Conservation (phyloP, 2,113 vertebrate species). For the Chlorodrepanis virens region DNA sequence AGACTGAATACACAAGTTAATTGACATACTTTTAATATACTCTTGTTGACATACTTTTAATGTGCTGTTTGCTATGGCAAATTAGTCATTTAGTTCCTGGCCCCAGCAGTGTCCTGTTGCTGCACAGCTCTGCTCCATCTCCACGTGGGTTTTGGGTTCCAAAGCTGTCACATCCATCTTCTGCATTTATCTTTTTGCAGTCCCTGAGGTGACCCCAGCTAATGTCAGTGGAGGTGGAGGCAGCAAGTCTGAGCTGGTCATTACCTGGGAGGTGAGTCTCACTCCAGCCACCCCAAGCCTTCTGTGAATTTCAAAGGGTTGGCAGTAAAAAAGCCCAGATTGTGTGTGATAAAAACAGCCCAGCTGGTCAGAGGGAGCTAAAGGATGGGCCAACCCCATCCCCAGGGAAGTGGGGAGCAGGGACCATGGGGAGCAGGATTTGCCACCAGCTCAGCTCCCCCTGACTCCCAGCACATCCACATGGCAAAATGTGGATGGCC, state of each 20-base stretch:
- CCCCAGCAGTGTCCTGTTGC: background rate
- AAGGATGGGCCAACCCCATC: background rate
- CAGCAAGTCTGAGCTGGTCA: slow-evolving; percentile 95
- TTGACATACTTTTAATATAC: background rate
- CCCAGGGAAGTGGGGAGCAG: background rate
- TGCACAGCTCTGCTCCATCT: background rate
- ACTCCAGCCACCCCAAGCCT: background rate
- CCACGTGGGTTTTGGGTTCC: background rate
- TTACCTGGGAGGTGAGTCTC: slow-evolving; percentile 94
- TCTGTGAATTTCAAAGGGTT: background rate
- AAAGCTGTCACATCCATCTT: background rate
- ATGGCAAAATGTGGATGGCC: rapidly evolving
- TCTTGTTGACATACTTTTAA: slow-evolving; percentile 31
- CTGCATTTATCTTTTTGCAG: slow-evolving; percentile 62
- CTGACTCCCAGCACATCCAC: background rate
- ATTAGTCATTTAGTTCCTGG: background rate
- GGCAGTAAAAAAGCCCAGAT: background rate
- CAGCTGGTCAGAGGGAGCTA: background rate
- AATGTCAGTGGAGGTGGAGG: slow-evolving; percentile 97
- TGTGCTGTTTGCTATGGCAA: slow-evolving; percentile 19
- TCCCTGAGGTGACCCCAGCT: slow-evolving; percentile 92
- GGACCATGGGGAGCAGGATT: too few species aligned
- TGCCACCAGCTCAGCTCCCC: background rate
- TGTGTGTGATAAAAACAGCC: background rate
- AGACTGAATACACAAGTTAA: slow-evolving; percentile 18